Percentiles rank a stretch among this genome's conserved stretches.
Conservation (phyloP, 1,140 invertebrate genomes). For the Aphelenchoides fujianensis region DNA sequence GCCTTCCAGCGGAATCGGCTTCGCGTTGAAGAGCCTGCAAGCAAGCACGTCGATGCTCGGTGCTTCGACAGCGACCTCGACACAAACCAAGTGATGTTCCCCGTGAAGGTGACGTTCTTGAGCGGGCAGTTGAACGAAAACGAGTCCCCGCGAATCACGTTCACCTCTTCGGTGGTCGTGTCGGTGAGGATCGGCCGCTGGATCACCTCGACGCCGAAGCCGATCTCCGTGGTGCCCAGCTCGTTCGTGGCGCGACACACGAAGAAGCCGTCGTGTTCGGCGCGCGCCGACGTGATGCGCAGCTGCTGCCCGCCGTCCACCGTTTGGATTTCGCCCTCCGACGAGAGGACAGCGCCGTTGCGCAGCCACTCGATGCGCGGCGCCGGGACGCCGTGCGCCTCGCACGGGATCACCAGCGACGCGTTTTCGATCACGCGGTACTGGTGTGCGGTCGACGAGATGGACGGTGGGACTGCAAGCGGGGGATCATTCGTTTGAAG, state of each 20-base stretch:
- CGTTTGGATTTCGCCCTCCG: constrained; percentile 28
- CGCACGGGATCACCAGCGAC: constrained; percentile 62
- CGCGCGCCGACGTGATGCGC: constrained; percentile 38
- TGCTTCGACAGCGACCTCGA: too few species aligned
- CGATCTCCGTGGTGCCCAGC: constrained; percentile 17
- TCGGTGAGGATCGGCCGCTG: constrained; percentile 17
- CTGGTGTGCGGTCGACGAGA: constrained; percentile 5
- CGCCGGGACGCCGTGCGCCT: constrained; percentile 61
- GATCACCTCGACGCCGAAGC: constrained; percentile 23
- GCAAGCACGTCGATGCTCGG: too few species aligned
- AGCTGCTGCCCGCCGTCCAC: constrained; percentile 44
- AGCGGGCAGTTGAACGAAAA: constrained; percentile 41
- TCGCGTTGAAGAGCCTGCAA: constrained; percentile 26
- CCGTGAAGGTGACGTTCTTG: constrained; percentile 42
- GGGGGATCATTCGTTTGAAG: too few species aligned
- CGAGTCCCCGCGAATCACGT: constrained; percentile 33
- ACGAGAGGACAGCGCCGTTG: not conserved
- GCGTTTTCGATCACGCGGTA: constrained; percentile 53
- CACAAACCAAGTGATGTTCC: constrained; percentile 43
- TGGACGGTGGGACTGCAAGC: constrained; percentile 13
- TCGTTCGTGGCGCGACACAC: constrained; percentile 45
- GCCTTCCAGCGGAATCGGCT: constrained; percentile 20
- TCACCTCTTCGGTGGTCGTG: constrained; percentile 19
- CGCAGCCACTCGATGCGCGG: constrained; percentile 49
- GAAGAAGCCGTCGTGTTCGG: constrained; percentile 60